Conservation (phyloP, 2,888 invertebrate species). For the Eucriotettix oculatus region DNA sequence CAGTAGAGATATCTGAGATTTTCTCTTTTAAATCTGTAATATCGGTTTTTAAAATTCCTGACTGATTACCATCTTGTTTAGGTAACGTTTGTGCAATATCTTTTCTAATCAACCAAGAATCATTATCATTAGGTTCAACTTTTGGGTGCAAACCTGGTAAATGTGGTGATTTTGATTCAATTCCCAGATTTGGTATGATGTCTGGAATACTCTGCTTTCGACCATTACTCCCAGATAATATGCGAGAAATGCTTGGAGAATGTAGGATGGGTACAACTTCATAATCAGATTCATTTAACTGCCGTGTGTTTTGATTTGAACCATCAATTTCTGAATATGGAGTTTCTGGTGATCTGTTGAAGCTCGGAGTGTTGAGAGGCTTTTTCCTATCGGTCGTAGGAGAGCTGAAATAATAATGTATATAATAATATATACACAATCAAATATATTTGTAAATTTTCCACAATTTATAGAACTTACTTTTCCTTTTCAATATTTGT, state of each 20-base stretch:
- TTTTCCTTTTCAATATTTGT: conserved; percentile 5
- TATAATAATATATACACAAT: background rate
- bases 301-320: conserved; percentile 14
- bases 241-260: conserved; percentile 63
- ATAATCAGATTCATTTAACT: conserved; percentile 21
- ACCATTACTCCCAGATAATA: conserved; percentile 72
- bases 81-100: conserved; percentile 5
- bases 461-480: background rate
- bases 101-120: conserved; percentile 1
- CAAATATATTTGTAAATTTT: background rate
- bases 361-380: conserved; percentile 15
- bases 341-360: conserved; percentile 11
- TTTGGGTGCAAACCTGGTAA: conserved; percentile 31
- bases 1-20: conserved; percentile 12
- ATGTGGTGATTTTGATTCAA: conserved; percentile 36
- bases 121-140: conserved; percentile 10
- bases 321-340: conserved; percentile 13
- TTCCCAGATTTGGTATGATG: conserved; percentile 1
- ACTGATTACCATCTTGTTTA: conserved; percentile 9
- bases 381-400: conserved; percentile 11
- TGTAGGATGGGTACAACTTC: conserved; percentile 55
- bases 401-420: conserved; percentile 3
- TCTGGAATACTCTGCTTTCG: conserved; percentile 30
- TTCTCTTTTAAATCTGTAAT: conserved; percentile 12
- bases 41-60: conserved; percentile 12